Evolutionary conservation across 2,797 vertebrate species (phyloP).

Genomic region (Oryzias dopingdopingensis): DNA sequence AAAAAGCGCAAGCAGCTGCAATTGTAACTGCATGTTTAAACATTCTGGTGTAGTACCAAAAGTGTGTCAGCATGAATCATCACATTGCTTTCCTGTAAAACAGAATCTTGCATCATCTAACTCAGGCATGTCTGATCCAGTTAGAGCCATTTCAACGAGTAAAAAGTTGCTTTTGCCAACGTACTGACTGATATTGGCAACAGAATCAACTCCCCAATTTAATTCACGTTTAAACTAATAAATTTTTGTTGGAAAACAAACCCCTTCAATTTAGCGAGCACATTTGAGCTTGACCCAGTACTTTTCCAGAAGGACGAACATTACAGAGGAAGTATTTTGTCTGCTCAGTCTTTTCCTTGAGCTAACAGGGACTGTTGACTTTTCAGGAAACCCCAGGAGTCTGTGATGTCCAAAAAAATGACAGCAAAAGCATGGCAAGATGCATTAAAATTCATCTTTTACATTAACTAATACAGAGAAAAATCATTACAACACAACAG

Average conservation of each 20-base stretch:
- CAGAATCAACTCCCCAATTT: no score
- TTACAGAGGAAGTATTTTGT: conserved; percentile 58
- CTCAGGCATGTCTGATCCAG: neutral
- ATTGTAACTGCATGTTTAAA: neutral
- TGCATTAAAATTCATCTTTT: conserved; percentile 38
- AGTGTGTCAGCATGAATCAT: conserved; percentile 39
- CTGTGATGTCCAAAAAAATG: conserved; percentile 2
- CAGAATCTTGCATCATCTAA: conserved; percentile 45
- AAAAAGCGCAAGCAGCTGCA: conserved; percentile 3
- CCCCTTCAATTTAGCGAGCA: neutral
- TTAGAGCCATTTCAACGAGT: no score
- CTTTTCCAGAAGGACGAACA: conserved; percentile 27
- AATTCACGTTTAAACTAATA: no score
- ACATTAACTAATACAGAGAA: conserved; percentile 40
- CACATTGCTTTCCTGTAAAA: neutral
- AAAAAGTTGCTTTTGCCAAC: no score
- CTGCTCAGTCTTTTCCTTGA: conserved; percentile 45
- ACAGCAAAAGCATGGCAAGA: conserved; percentile 17
- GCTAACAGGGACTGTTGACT: conserved; percentile 19
- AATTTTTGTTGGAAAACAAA: no score
- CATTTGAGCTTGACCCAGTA: conserved; percentile 2
- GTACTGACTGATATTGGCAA: no score
- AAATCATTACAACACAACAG: conserved; percentile 29
- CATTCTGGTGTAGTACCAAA: conserved; percentile 13
- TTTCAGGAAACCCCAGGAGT: conserved; percentile 43